These are phyloP conservation scores for Pandemis cinnamomeana DNA, from an alignment of 2,888 invertebrate genomes.

Conservation along the genomic window DNA sequence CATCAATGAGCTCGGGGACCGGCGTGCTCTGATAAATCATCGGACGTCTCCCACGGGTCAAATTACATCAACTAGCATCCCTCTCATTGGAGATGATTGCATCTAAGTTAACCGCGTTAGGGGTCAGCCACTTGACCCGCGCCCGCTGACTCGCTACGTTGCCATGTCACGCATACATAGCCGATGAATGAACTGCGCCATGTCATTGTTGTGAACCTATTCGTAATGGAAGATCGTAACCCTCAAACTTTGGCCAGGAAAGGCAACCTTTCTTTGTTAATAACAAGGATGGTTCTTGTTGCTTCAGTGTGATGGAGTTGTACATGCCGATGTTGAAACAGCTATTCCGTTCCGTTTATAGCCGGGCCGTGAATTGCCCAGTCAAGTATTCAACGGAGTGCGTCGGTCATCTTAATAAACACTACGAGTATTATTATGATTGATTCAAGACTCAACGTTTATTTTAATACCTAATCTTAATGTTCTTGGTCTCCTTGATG, in stretches of 20 bases:
- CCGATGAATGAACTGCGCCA: conserved; percentile 6
- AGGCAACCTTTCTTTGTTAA: not conserved
- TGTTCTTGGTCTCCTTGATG: not conserved
- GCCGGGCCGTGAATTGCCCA: not conserved
- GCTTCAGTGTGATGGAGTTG: not conserved
- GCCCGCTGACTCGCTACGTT: conserved; percentile 5
- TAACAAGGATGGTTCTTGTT: not conserved
- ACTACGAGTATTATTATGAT: not conserved
- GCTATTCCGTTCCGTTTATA: not conserved
- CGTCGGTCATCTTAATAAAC: not conserved
- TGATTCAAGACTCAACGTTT: not conserved
- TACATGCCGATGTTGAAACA: not conserved
- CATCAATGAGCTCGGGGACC: not conserved
- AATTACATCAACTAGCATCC: conserved; percentile 10
- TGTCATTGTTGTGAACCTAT: not conserved
- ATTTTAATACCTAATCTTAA: not conserved
- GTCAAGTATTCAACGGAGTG: not conserved
- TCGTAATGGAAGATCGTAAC: not conserved
- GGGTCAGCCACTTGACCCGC: conserved; percentile 36
- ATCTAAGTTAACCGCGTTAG: conserved; percentile 25
- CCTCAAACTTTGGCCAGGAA: not conserved
- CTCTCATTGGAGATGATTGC: conserved; percentile 20
- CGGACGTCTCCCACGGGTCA: conserved; percentile 4
- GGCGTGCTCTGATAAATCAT: conserved; percentile 6
- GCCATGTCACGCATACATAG: not conserved